Conservation (phyloP, 2,888 invertebrate genomes). For the Pachydiplax longipennis region DNA sequence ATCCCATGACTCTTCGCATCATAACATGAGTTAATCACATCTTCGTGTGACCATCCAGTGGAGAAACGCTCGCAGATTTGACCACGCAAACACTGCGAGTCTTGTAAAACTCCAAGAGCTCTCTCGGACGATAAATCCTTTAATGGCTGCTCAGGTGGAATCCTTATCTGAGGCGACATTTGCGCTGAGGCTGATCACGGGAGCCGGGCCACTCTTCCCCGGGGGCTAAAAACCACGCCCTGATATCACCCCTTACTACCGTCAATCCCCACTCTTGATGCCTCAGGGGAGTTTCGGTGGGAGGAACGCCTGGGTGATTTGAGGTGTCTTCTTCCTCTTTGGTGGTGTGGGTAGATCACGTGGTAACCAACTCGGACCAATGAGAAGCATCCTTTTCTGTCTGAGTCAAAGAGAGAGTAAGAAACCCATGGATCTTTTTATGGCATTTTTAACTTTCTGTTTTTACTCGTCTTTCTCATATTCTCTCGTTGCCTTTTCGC, state of each 20-base stretch:
- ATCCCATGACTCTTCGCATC: too few relatives aligned
- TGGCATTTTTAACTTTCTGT: background rate
- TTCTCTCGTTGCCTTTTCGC: background rate
- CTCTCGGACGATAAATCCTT: background rate
- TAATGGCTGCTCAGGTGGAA: background rate
- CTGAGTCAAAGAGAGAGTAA: background rate
- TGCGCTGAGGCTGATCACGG: background rate
- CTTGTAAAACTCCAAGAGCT: background rate
- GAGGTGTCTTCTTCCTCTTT: constrained; percentile 7
- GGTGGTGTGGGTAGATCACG: background rate
- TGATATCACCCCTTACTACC: background rate
- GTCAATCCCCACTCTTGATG: background rate
- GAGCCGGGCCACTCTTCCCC: background rate
- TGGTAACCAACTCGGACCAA: background rate
- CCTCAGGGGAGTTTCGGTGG: background rate
- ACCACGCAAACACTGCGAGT: background rate
- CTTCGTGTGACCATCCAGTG: too few relatives aligned
- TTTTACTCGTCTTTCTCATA: background rate
- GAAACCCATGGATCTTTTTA: background rate
- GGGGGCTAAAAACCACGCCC: background rate
- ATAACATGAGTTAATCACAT: too few relatives aligned
- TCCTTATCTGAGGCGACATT: background rate
- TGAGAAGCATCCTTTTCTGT: background rate
- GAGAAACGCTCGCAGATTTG: background rate
- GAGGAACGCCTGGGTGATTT: background rate